Evolutionary conservation across 37 sponge, comb jelly and placozoan species (phyloP).

Genomic region (Petrosia ficiformis): DNA sequence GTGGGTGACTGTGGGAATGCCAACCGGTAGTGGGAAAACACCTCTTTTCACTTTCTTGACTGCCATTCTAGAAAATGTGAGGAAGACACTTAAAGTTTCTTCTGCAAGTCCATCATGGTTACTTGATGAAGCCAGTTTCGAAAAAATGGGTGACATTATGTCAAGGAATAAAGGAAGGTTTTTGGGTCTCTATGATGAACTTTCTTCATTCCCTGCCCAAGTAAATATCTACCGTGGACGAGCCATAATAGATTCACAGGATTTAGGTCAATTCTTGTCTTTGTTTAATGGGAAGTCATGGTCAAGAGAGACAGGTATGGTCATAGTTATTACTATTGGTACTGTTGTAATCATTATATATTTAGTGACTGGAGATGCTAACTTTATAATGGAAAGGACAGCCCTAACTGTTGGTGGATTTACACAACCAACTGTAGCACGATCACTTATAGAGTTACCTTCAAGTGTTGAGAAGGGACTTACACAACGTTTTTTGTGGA

Average conservation of each 20-base stretch:
- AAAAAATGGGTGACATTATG: too few species aligned
- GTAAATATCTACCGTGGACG: too few species aligned
- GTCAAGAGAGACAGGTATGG: slow-evolving; percentile 27
- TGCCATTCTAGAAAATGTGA: background rate
- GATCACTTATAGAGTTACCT: slow-evolving; percentile 2
- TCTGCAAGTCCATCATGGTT: slow-evolving; percentile 3
- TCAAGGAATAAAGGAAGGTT: too few species aligned
- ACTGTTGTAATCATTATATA: too few species aligned
- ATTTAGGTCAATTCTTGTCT: slow-evolving; percentile 12
- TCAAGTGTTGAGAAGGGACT: slow-evolving; percentile 26
- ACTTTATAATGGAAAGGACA: slow-evolving; percentile 23
- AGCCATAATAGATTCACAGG: slow-evolving; percentile 14
- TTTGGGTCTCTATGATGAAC: too few species aligned
- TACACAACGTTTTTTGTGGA: slow-evolving; percentile 20
- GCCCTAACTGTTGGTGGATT: slow-evolving; percentile 31
- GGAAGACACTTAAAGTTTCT: background rate
- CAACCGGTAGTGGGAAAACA: slow-evolving; percentile 20
- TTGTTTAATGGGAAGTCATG: slow-evolving; percentile 25
- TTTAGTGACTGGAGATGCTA: slow-evolving; percentile 22
- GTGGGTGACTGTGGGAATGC: slow-evolving; percentile 26
- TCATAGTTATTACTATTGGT: too few species aligned
- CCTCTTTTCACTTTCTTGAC: background rate
- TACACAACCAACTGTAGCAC: slow-evolving; percentile 26
- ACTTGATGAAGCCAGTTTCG: slow-evolving; percentile 21
- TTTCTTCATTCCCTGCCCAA: too few species aligned